These are phyloP conservation scores for Anguilla japonica DNA, from an alignment of 2,113 vertebrate species.

Conservation along the genomic window DNA sequence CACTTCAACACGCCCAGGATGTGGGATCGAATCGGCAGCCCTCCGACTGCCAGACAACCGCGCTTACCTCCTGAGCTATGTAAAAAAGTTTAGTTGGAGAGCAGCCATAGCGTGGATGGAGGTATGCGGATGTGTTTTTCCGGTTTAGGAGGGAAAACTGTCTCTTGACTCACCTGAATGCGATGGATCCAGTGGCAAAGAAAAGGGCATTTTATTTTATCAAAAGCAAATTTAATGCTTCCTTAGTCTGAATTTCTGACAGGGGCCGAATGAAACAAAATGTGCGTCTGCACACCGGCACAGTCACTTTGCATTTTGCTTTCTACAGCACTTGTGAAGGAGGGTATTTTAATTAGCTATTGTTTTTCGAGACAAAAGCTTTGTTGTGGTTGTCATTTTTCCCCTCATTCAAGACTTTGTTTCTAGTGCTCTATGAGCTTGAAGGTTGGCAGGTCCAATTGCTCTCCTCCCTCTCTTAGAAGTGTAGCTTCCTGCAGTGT, in stretches of 20 bases:
- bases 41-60: no score
- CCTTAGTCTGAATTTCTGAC: background rate
- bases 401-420: background rate
- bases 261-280: background rate
- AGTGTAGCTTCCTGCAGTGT: background rate
- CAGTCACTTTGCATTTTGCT: background rate
- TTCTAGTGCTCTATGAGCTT: background rate
- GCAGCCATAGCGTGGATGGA: no score
- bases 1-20: no score
- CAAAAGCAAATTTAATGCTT: background rate
- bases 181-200: background rate
- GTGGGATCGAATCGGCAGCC: no score
- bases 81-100: no score
- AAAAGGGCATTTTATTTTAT: no score
- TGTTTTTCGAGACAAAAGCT: background rate
- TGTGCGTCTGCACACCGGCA: background rate
- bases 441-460: background rate
- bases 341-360: background rate
- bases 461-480: background rate
- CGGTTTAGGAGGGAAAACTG: background rate
- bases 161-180: background rate
- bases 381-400: background rate
- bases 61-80: no score
- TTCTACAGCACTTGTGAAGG: background rate
- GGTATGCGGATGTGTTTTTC: background rate